Evolutionary conservation across 2,888 invertebrate genomes (phyloP).

Genomic region (Campoplex nolae): DNA sequence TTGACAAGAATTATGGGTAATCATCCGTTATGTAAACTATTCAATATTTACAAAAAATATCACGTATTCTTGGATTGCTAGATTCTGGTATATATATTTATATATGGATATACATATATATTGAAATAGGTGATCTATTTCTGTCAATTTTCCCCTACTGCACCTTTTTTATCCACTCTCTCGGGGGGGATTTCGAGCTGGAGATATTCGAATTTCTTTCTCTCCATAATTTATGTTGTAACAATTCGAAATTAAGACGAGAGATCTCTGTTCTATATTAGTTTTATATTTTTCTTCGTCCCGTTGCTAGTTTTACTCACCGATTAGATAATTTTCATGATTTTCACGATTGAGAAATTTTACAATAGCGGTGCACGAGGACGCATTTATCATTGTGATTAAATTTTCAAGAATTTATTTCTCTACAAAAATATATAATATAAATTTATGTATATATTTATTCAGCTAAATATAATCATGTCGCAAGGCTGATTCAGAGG

Average conservation of each 20-base stretch:
- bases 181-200: conserved; percentile 4
- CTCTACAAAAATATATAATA: not conserved
- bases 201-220: conserved; percentile 20
- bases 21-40: not conserved
- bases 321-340: not conserved
- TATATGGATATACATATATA: not conserved
- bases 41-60: conserved; percentile 37
- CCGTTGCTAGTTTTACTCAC: not conserved
- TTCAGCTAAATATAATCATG: conserved; percentile 48
- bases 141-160: conserved; percentile 16
- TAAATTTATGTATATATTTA: not conserved
- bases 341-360: not conserved
- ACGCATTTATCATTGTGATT: conserved; percentile 6
- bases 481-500: conserved; percentile 66
- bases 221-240: conserved; percentile 47
- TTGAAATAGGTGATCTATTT: conserved; percentile 45
- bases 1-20: not conserved
- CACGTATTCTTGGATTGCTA: conserved; percentile 17
- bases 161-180: conserved; percentile 2
- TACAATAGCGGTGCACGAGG: not conserved
- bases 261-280: conserved; percentile 34
- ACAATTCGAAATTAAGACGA: conserved; percentile 36
- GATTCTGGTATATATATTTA: not conserved
- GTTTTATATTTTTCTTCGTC: conserved; percentile 19
- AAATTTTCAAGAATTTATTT: not conserved